Conservation (phyloP, 2,113 vertebrate species). For the Microcebus murinus region DNA sequence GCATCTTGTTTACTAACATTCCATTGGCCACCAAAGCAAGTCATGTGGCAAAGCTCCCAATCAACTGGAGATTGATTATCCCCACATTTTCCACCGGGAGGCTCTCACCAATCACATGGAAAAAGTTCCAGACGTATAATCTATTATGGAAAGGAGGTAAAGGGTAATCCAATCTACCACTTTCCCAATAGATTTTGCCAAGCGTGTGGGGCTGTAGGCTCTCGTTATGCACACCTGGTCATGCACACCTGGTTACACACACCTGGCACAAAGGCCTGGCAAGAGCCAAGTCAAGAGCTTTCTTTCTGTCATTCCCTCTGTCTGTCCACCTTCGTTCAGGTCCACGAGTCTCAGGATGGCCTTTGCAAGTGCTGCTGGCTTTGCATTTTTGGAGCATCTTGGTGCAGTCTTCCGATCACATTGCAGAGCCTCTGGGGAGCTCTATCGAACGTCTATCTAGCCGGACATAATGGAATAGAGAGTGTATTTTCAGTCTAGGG, state of each 20-base stretch:
- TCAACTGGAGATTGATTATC: neutral
- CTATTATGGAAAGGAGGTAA: neutral
- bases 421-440: neutral
- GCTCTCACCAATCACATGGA: neutral
- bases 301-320: neutral
- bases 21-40: neutral
- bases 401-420: neutral
- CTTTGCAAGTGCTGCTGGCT: neutral
- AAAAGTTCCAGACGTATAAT: rapidly evolving
- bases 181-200: neutral
- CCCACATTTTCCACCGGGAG: neutral
- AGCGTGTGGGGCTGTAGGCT: neutral
- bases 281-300: neutral
- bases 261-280: rapidly evolving
- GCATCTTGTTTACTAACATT: neutral
- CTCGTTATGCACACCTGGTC: neutral
- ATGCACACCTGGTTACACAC: neutral
- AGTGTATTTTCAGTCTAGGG: neutral
- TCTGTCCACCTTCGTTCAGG: neutral
- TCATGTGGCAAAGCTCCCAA: neutral
- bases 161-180: rapidly evolving
- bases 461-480: neutral
- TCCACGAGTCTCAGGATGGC: neutral
- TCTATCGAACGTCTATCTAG: neutral
- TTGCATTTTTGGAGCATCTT: neutral